Evolutionary conservation across 2,113 vertebrate species (phyloP).

Genomic region (Chaetodon trifascialis): DNA sequence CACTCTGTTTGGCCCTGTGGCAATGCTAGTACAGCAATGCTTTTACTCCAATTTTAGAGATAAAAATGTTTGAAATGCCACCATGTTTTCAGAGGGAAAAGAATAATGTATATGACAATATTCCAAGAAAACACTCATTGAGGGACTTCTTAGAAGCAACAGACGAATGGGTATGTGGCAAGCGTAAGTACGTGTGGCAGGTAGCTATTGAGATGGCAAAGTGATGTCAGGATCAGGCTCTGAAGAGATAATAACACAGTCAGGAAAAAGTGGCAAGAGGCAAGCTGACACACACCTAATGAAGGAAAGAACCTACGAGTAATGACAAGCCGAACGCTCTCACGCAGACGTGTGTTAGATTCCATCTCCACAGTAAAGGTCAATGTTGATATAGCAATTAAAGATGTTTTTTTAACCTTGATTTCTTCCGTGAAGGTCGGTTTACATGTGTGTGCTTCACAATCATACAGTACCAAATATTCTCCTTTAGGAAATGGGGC

Average conservation of each 20-base stretch:
- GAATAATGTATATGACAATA: not conserved
- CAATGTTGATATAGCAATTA: slow-evolving; percentile 70
- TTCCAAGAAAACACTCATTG: slow-evolving; percentile 3
- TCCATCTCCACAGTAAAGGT: slow-evolving; percentile 54
- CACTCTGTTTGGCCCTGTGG: slow-evolving; percentile 47
- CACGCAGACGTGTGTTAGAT: slow-evolving; percentile 34
- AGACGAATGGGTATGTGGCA: not conserved
- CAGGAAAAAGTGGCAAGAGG: slow-evolving; percentile 18
- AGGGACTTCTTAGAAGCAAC: slow-evolving; percentile 17
- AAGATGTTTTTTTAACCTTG: slow-evolving; percentile 69
- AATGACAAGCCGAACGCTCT: slow-evolving; percentile 34
- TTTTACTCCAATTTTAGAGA: slow-evolving; percentile 31
- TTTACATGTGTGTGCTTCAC: slow-evolving; percentile 16
- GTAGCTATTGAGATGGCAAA: slow-evolving; percentile 71
- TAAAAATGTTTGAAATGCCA: slow-evolving; percentile 17
- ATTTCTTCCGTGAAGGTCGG: slow-evolving; percentile 51
- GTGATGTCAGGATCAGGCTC: slow-evolving; percentile 50
- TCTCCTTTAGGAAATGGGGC: slow-evolving; percentile 27
- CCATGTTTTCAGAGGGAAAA: slow-evolving; percentile 17
- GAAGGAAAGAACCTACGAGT: slow-evolving; percentile 25
- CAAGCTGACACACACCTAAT: slow-evolving; percentile 33
- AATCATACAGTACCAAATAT: slow-evolving; percentile 41
- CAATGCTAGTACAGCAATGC: slow-evolving; percentile 7
- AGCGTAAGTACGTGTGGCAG: slow-evolving; percentile 54
- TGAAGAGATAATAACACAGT: slow-evolving; percentile 58